These are phyloP conservation scores for Aselliscus stoliczkanus DNA, from an alignment of 2,797 vertebrate genomes.

Conservation along the genomic window DNA sequence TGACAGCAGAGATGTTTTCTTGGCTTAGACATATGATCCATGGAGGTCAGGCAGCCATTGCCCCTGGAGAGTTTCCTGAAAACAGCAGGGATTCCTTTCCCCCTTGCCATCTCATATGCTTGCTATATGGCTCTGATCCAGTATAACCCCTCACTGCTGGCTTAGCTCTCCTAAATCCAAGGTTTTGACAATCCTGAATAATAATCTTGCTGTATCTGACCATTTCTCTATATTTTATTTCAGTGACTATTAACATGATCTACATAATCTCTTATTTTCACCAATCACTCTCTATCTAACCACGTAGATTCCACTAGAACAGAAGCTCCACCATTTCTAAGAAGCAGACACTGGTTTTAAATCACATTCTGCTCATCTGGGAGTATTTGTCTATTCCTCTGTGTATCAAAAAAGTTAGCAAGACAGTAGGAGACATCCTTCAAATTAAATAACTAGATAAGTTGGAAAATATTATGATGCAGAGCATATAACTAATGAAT, in stretches of 20 bases:
- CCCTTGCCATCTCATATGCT: neutral
- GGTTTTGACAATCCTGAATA: neutral
- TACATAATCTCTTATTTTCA: neutral
- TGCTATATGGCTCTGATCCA: neutral
- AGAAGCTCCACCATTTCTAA: neutral
- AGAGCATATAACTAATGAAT: neutral
- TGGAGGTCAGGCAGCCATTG: neutral
- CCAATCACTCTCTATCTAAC: neutral
- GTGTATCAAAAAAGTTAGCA: neutral
- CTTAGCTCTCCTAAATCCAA: neutral
- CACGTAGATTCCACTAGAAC: neutral
- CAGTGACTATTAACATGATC: neutral
- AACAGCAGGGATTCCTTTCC: neutral
- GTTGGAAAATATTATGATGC: neutral
- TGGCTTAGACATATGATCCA: neutral
- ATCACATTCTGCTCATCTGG: neutral
- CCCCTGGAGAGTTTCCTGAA: neutral
- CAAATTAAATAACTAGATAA: neutral
- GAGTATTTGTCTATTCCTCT: neutral
- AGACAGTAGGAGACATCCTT: neutral
- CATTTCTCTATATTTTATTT: neutral
- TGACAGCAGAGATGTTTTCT: neutral
- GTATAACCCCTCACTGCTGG: neutral
- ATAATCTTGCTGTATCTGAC: neutral
- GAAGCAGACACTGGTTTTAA: neutral